Conservation (phyloP, 2,113 vertebrate genomes). For the Solea senegalensis region DNA sequence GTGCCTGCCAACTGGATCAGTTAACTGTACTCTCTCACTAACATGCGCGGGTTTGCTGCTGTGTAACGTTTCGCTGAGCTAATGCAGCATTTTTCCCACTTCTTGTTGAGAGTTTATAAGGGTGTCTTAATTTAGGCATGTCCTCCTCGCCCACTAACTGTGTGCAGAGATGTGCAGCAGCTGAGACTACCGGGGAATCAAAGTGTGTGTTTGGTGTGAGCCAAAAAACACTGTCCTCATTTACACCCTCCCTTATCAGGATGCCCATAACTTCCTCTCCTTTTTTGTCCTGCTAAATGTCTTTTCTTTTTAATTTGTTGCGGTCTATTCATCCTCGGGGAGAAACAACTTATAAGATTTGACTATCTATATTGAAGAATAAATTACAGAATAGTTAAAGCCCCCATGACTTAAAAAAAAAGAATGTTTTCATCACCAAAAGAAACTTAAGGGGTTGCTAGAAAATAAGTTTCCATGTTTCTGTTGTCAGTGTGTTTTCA, state of each 20-base stretch:
- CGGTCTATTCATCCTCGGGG: not conserved
- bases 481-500: not conserved
- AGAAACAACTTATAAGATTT: too few relatives aligned
- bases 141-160: constrained; percentile 12
- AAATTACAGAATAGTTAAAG: too few relatives aligned
- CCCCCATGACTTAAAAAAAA: too few relatives aligned
- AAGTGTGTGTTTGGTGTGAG: not conserved
- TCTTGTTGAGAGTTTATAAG: not conserved
- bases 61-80: not conserved
- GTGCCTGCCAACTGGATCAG: not conserved
- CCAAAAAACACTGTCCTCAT: constrained; percentile 31
- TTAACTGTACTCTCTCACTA: not conserved
- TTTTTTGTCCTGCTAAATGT: not conserved
- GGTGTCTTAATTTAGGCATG: constrained; percentile 10
- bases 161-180: constrained; percentile 14
- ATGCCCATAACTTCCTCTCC: not conserved
- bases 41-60: not conserved
- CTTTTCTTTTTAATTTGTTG: not conserved
- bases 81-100: not conserved
- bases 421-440: too few relatives aligned
- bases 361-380: too few relatives aligned
- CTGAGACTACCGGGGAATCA: constrained; percentile 10
- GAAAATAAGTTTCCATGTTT: not conserved
- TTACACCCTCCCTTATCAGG: not conserved
- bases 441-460: too few relatives aligned